Evolutionary conservation across 2,113 vertebrate species (phyloP), one percentile per base, ranked within the genome.

Genomic region (Hemicordylus capensis): DNA sequence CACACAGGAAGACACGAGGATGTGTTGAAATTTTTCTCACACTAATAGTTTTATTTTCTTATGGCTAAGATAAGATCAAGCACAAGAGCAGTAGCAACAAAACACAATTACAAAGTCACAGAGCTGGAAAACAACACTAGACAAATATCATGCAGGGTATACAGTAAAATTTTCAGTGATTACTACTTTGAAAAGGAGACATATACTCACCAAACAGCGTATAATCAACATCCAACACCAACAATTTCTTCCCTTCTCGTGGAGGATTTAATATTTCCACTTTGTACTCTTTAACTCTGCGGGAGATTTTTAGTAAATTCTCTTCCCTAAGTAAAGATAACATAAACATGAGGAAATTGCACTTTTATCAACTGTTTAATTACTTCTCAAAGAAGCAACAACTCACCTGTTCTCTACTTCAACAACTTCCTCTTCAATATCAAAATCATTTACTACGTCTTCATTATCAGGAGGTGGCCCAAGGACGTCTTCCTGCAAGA

Each of bases 341-440:
- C 85, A 85, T 76, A 93, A 87, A 90, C 87, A 88, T 37, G 85
- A 91, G 39, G 31, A 74, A 2, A 11, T 11, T 70, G 19, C 69
- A 54, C 6, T 44, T 24, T 85, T 58, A 82, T 1, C 54, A 83
- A 76, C 17, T 89, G 39, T 56, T 9, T 3, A 83, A 12, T 12
- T 80, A 85, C 77, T 87, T 75, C 72, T 77, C 54, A 76, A 44
- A 90, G 73, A 31, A 67, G 54, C 51, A 80, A 54, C 79, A 90
- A 77, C 96, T 88, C 69, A 98, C 99, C 98, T 98, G 87, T 99
- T 99, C 94, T 99, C 98, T 82, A 99, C 99, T 95, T 99, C 98
- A 90, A 99, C 98, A 88, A 99, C 98, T 94, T 99, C 99, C 88
- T 99, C 99, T 94, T 99, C 99, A n/a, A 99, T 99, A 93, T 99